Conservation (phyloP, 2,113 vertebrate genomes). For the Neolamprologus kungweensis region DNA sequence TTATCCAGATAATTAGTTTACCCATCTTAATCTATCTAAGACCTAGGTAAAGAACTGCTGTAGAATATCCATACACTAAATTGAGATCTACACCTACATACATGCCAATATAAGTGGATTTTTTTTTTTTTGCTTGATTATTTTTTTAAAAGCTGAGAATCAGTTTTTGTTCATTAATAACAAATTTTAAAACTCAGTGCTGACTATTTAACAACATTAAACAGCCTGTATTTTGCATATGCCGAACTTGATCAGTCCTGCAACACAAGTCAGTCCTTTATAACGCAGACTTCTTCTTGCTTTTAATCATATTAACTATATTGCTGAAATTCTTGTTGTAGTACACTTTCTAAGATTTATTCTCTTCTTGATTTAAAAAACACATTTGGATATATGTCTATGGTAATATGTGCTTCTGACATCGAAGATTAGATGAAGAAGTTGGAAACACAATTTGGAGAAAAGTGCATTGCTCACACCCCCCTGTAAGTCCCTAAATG, state of each 20-base stretch:
- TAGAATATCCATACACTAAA: not conserved
- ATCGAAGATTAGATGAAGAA: not conserved
- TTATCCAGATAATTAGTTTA: not conserved
- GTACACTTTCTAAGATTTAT: not conserved
- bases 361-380: not conserved
- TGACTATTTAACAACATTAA: not conserved
- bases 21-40: not conserved
- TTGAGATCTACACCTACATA: not conserved
- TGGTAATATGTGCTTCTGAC: not conserved
- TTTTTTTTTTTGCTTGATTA: not conserved
- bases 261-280: not conserved
- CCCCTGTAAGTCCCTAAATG: not conserved
- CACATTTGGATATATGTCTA: not conserved
- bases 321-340: not conserved
- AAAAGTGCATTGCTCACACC: not conserved
- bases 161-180: not conserved
- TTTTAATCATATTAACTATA: not conserved
- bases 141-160: not conserved
- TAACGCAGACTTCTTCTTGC: not conserved
- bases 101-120: too few relatives aligned
- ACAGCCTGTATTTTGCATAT: not conserved
- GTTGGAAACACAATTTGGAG: not conserved
- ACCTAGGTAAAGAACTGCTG: not conserved
- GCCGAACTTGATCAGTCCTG: not conserved
- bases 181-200: rapidly evolving